phyloP scores from a whole-genome alignment of 2,113 vertebrate species.

The Calidris pygmaea region DNA sequence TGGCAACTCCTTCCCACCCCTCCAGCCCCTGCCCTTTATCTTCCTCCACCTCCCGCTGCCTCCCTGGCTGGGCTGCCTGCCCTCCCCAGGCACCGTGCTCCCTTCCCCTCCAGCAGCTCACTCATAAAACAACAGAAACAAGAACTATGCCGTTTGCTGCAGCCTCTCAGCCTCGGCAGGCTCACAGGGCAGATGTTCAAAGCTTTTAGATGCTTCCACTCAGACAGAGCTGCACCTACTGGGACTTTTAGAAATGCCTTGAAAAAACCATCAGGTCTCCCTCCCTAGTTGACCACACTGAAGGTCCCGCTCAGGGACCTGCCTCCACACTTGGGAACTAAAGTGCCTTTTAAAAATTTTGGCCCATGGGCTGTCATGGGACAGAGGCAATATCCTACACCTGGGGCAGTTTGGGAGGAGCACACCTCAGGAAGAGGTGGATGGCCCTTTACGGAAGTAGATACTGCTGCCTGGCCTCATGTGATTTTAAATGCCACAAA shows the following conservation, averaged over 20 bases:
- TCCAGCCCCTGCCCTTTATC: background rate
- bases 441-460: background rate
- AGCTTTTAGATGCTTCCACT: background rate
- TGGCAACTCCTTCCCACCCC: background rate
- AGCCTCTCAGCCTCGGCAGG: background rate
- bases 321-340: background rate
- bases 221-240: background rate
- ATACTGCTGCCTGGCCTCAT: background rate
- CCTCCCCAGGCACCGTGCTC: accelerated
- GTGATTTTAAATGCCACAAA: background rate
- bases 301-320: background rate
- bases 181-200: background rate
- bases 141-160: background rate
- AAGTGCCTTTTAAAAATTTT: background rate
- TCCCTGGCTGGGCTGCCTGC: background rate
- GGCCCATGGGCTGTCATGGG: accelerated
- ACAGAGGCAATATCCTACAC: too few relatives aligned
- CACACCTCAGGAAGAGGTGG: accelerated
- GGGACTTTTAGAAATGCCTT: background rate
- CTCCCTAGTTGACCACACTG: background rate
- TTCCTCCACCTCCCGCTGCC: background rate
- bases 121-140: background rate
- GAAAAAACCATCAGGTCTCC: background rate
- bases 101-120: background rate
- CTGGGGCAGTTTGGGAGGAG: accelerated